A percentile compares a stretch with the other conserved stretches of the same genome.
phyloP scores from a whole-genome alignment of 2,797 vertebrate genomes.

The Malurus leucopterus region DNA sequence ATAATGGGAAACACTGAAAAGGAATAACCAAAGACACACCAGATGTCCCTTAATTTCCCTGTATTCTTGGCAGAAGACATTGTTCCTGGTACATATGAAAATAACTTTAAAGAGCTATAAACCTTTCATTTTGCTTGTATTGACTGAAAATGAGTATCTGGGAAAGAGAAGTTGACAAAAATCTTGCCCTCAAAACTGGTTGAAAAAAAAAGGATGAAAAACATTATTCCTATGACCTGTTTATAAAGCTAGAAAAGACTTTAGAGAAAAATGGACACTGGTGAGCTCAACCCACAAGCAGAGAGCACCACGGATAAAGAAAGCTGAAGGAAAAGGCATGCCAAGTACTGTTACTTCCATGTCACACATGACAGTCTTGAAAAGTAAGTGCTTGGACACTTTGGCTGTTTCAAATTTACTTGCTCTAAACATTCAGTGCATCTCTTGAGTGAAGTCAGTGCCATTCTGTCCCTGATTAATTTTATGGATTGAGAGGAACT shows the following conservation, averaged over 20 bases:
- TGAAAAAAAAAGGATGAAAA: not conserved
- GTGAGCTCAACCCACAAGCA: rapidly evolving
- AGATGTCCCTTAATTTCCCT: not conserved
- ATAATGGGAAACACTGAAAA: not conserved
- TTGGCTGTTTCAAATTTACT: not conserved
- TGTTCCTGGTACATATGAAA: not conserved
- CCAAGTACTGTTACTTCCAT: not conserved
- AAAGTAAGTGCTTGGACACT: not conserved
- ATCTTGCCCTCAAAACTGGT: not conserved
- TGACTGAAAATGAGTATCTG: not conserved
- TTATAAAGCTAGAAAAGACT: not conserved
- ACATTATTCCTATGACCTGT: not conserved
- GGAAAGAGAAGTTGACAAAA: not conserved
- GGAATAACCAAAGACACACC: not conserved
- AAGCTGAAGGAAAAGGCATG: not conserved
- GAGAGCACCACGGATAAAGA: not conserved
- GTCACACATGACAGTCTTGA: not conserved
- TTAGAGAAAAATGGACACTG: not conserved
- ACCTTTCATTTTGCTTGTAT: not conserved
- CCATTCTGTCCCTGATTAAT: not conserved
- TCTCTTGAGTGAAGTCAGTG: not conserved
- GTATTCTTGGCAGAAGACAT: not conserved
- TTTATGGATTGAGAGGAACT: not conserved
- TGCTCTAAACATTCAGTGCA: not conserved
- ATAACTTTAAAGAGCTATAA: not conserved